Percentiles rank a stretch among this genome's conserved stretches.
phyloP scores from a whole-genome alignment of 37 sponge, comb jelly and placozoan genomes.

The Amphimedon queenslandica region DNA sequence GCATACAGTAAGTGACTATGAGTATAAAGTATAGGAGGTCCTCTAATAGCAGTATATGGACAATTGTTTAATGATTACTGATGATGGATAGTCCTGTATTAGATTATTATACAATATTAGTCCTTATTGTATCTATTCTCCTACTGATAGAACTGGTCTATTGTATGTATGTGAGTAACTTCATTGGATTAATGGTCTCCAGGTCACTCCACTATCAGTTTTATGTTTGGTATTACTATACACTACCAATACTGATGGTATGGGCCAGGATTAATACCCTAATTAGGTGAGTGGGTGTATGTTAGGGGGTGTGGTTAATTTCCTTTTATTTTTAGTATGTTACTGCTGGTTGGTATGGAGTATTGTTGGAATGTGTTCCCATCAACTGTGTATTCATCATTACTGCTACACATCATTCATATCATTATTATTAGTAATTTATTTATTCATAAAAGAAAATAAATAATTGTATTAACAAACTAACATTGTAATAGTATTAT shows the following conservation, averaged over 20 bases:
- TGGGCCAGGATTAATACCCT: neutral
- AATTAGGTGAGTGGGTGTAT: slow-evolving; percentile 29
- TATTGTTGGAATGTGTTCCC: slow-evolving; percentile 87
- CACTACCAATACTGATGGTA: slow-evolving; percentile 80
- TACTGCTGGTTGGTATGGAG: slow-evolving; percentile 72
- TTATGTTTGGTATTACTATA: slow-evolving; percentile 97
- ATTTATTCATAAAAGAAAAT: too few species aligned
- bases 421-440: slow-evolving; percentile 13
- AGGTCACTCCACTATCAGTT: slow-evolving; percentile 98
- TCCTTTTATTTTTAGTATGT: slow-evolving; percentile 23
- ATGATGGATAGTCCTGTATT: too few species aligned
- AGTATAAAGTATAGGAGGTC: too few species aligned
- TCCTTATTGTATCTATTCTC: too few species aligned
- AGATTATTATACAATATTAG: too few species aligned
- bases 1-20: too few species aligned
- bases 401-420: slow-evolving; percentile 67
- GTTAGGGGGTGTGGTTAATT: neutral
- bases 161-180: slow-evolving; percentile 84
- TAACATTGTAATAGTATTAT: too few species aligned
- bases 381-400: slow-evolving; percentile 66
- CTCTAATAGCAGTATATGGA: too few species aligned
- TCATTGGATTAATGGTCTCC: slow-evolving; percentile 85
- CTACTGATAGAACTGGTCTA: slow-evolving; percentile 62
- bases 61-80: too few species aligned
- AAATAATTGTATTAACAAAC: too few species aligned